These are phyloP conservation scores for Intellagama lesueurii DNA, from an alignment of 2,797 vertebrate species.

Conservation along the genomic window DNA sequence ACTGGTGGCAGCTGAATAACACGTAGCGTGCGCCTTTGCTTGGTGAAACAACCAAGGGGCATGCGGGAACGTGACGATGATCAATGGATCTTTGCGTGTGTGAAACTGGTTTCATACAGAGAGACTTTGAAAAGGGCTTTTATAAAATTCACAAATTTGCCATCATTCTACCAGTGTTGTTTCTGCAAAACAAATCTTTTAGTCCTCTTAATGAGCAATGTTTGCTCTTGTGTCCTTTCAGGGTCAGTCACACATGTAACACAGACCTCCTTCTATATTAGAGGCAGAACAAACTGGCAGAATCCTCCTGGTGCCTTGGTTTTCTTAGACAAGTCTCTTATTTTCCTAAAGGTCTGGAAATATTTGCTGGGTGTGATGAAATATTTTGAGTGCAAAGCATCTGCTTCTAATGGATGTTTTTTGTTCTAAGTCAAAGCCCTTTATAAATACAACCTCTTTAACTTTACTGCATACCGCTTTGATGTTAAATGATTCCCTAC, in stretches of 20 bases:
- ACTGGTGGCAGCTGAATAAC: no score
- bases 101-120: background rate
- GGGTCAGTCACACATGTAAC: background rate
- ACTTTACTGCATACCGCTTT: background rate
- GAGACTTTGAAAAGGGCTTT: background rate
- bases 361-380: constrained; percentile 24
- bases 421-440: background rate
- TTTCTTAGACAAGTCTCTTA: background rate
- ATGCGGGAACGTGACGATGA: background rate
- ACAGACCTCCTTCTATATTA: background rate
- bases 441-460: background rate
- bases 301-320: constrained; percentile 1
- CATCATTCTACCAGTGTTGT: background rate
- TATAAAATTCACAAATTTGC: background rate
- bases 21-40: no score
- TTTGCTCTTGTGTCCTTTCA: background rate
- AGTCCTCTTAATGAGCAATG: background rate
- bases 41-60: no score
- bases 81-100: background rate
- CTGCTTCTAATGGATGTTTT: background rate
- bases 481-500: constrained; percentile 2
- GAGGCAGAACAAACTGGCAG: background rate
- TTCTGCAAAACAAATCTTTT: background rate
- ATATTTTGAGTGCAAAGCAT: constrained; percentile 30
- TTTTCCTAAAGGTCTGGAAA: constrained; percentile 46